phyloP scores from a whole-genome alignment of 1,140 invertebrate species.

The Callitettix versicolor region DNA sequence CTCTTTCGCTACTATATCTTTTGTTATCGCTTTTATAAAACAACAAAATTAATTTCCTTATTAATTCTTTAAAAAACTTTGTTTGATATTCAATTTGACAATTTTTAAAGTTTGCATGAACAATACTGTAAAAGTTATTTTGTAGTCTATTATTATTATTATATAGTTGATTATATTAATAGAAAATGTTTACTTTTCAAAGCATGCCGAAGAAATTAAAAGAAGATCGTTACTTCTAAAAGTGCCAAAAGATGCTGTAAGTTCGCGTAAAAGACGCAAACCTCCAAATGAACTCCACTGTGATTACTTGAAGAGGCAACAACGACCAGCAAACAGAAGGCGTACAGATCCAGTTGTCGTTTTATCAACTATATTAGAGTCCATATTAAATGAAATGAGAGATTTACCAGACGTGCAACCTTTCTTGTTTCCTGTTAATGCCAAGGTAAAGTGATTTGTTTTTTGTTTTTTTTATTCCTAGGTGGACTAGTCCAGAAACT shows the following conservation, averaged over 20 bases:
- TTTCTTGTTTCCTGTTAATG: conserved; percentile 90
- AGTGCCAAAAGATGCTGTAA: conserved; percentile 65
- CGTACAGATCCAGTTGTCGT: conserved; percentile 94
- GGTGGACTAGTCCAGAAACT: no score
- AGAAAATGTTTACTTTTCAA: conserved; percentile 21
- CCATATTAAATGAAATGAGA: conserved; percentile 88
- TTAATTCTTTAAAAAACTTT: no score
- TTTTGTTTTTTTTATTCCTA: conserved; percentile 1
- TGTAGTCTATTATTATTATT: no score
- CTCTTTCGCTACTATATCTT: no score
- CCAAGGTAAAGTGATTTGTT: conserved; percentile 50
- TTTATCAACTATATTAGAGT: conserved; percentile 82
- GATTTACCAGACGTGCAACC: conserved; percentile 84
- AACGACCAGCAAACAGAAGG: conserved; percentile 80
- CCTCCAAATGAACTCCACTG: conserved; percentile 66
- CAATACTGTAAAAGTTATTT: no score
- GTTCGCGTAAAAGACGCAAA: conserved; percentile 50
- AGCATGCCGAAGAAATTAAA: conserved; percentile 74
- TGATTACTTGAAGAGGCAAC: conserved; percentile 85
- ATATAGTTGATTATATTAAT: no score
- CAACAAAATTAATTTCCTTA: no score
- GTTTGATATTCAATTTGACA: no score
- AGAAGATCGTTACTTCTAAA: conserved; percentile 69
- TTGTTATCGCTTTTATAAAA: no score
- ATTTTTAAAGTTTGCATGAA: no score